Base-by-base conservation (phyloP, 2,113 vertebrate genomes). In the Leptodactylus fuscus region DNA sequence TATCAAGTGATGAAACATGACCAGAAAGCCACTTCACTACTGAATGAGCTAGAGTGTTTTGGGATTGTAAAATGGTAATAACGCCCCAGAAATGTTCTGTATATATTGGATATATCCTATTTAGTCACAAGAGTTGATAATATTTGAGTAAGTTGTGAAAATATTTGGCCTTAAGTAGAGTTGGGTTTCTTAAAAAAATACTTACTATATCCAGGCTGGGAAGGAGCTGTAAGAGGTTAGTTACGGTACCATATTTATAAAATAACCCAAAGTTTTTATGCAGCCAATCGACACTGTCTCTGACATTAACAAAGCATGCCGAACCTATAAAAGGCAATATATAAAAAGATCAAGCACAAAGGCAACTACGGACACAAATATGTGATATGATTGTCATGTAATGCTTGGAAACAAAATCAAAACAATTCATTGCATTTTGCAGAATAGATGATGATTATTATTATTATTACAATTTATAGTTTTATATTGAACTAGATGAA, bases 171-270 rank as follows among this genome's bases (percentile, higher is more conserved):
- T n/a, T n/a, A n/a, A n/a, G n/a, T n/a, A n/a, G n/a, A n/a, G n/a
- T n/a, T n/a, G n/a, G n/a, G n/a, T n/a, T n/a, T n/a, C n/a, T n/a
- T n/a, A n/a, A n/a, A n/a, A 34, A 49, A 16, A 46, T 62, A 77
- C 84, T 85, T 80, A 85, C 84, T 22, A 80, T 70, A 32, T 71
- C 36, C 53, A 85, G 29, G 9, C 38, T n/a, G 58, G 76, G 65
- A 48, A 73, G 71, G 15, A 85, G 62, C 20, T 46, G 5, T 24
- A 71, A 6, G 2, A 80, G 18, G 7, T 85, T 62, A 73, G 60
- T n/a, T 5, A 81, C 24, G 13, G 32, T 85, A 4, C 62, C 84
- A 16, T 34, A 71, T 5, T n/a, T 46, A 48, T 69, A 85, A 29
- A 80, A 85, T 32, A 27, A 55, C 12, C 65, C 65, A 8, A 85